A percentile compares a stretch with the other conserved stretches of the same genome.
Conservation (phyloP, 2,888 invertebrate genomes). For the Neria commutata region DNA sequence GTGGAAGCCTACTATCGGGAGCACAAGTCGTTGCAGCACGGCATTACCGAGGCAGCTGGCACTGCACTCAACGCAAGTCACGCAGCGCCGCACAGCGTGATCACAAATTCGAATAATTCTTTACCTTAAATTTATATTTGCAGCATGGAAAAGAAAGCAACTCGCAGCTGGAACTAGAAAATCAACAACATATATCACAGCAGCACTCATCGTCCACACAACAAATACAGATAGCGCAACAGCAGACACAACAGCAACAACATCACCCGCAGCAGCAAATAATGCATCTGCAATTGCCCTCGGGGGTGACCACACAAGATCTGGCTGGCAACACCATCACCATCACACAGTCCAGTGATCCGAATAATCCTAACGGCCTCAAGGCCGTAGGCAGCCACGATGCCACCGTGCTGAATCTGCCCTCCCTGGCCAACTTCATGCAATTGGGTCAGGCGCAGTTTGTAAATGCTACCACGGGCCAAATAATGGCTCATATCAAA, state of each 20-base stretch:
- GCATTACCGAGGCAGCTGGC: slow-evolving; percentile 33
- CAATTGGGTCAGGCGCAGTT: slow-evolving; percentile 56
- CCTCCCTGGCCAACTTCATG: slow-evolving; percentile 55
- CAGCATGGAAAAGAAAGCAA: no score
- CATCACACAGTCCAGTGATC: slow-evolving; percentile 51
- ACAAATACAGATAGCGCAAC: no score
- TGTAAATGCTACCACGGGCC: slow-evolving; percentile 49
- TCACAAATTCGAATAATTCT: slow-evolving; percentile 5
- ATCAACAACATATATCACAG: slow-evolving; percentile 27
- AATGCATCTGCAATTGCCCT: slow-evolving; percentile 56
- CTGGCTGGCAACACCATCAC: slow-evolving; percentile 57
- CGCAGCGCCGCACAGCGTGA: slow-evolving; percentile 24
- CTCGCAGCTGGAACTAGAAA: slow-evolving; percentile 36
- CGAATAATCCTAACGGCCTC: slow-evolving; percentile 36
- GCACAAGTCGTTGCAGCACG: slow-evolving; percentile 66
- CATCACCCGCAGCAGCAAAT: slow-evolving; percentile 51
- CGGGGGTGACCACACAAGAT: slow-evolving; percentile 50
- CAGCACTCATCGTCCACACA: no score
- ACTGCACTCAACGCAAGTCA: slow-evolving; percentile 30
- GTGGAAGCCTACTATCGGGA: slow-evolving; percentile 72
- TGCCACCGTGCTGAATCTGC: slow-evolving; percentile 51
- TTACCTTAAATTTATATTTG: no score
- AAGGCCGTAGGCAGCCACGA: slow-evolving; percentile 49
- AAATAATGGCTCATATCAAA: slow-evolving; percentile 55
- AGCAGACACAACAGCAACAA: slow-evolving; percentile 23